Percentiles rank a stretch among this genome's conserved stretches.
Evolutionary conservation across 2,888 invertebrate species (phyloP).

Genomic region (Spodoptera picta): DNA sequence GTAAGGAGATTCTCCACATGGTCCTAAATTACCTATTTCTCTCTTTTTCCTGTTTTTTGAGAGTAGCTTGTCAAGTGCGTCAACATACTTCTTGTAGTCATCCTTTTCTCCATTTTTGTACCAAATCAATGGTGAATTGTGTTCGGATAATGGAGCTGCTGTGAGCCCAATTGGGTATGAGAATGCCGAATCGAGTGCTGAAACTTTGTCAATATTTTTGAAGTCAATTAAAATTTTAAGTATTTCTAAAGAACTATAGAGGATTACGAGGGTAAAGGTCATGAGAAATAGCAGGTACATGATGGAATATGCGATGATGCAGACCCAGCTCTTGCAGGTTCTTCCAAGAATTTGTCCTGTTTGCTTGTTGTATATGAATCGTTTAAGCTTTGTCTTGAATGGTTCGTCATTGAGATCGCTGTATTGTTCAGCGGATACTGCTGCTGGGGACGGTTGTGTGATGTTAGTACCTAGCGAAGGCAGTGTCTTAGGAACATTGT

Average conservation of each 20-base stretch:
- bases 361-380: constrained; percentile 67
- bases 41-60: constrained; percentile 62
- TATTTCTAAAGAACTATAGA: constrained; percentile 67
- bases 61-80: constrained; percentile 70
- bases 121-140: constrained; percentile 73
- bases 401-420: neutral
- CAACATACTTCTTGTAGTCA: constrained; percentile 74
- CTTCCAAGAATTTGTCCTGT: constrained; percentile 67
- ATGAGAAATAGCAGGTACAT: constrained; percentile 75
- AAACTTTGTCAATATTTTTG: constrained; percentile 52
- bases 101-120: constrained; percentile 66
- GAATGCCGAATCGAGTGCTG: constrained; percentile 54
- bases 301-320: constrained; percentile 68
- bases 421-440: constrained; percentile 15
- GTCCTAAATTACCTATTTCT: constrained; percentile 67
- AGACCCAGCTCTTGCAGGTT: constrained; percentile 72
- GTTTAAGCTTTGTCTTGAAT: constrained; percentile 52
- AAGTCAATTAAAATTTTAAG: constrained; percentile 63
- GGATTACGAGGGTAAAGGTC: constrained; percentile 71
- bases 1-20: constrained; percentile 75
- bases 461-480: neutral
- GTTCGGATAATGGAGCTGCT: constrained; percentile 72
- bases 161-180: constrained; percentile 74
- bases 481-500: constrained; percentile 4
- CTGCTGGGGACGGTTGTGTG: neutral